Evolutionary conservation across 2,797 vertebrate genomes (phyloP).

Genomic region (Mormyrops attenuatus): DNA sequence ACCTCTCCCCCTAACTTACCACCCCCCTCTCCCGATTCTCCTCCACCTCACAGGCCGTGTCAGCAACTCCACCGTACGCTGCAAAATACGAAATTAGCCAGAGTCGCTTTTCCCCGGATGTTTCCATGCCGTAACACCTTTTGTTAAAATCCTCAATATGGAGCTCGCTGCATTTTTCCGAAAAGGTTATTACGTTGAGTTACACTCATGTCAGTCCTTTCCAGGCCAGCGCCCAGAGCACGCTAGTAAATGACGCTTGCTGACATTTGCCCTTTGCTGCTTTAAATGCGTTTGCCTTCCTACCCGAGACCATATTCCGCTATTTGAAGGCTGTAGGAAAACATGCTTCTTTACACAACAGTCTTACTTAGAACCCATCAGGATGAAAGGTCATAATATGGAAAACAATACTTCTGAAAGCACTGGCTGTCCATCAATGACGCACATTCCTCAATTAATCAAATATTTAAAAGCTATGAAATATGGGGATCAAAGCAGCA

Average conservation of each 20-base stretch:
- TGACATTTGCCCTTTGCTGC: not conserved
- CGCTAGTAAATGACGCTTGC: not conserved
- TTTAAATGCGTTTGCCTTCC: not conserved
- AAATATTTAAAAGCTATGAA: not conserved
- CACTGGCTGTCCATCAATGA: not conserved
- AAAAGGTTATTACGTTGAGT: not conserved
- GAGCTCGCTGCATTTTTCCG: not conserved
- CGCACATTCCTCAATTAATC: not conserved
- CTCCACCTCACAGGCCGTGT: not conserved
- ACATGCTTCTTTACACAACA: not conserved
- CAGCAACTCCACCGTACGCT: not conserved
- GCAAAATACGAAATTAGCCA: not conserved
- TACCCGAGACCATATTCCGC: not conserved
- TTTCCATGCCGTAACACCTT: not conserved
- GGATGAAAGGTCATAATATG: slow-evolving; percentile 4
- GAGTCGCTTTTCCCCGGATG: not conserved
- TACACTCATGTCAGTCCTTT: not conserved
- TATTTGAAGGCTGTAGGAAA: not conserved
- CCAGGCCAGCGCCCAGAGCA: not conserved
- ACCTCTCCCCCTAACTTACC: not conserved
- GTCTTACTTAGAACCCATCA: not conserved
- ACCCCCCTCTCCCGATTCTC: not conserved
- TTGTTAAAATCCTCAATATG: not conserved
- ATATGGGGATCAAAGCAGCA: not conserved
- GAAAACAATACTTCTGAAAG: not conserved